Evolutionary conservation across 2,113 vertebrate species (phyloP).

Genomic region (Oryzias celebensis): DNA sequence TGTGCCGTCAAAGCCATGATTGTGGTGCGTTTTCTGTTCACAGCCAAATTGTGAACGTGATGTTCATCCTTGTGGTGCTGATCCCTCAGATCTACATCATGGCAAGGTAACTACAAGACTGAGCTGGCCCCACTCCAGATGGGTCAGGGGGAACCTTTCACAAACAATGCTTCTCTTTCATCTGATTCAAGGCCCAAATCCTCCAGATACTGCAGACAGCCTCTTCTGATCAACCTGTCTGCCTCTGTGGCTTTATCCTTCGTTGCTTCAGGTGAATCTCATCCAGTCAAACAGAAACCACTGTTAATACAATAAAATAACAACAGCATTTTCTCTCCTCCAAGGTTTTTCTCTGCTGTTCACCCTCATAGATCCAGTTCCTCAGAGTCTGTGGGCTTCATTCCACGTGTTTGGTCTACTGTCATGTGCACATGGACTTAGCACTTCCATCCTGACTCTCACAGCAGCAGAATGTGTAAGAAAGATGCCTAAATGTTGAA

Average conservation of each 20-base stretch:
- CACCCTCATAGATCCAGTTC: slow-evolving; percentile 69
- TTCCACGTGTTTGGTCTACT: slow-evolving; percentile 76
- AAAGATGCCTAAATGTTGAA: background rate
- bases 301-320: background rate
- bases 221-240: slow-evolving; percentile 74
- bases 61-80: slow-evolving; percentile 67
- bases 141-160: background rate
- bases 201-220: slow-evolving; percentile 74
- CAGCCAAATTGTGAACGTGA: slow-evolving; percentile 74
- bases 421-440: slow-evolving; percentile 77
- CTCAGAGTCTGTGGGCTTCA: slow-evolving; percentile 61
- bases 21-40: slow-evolving; percentile 14
- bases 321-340: background rate
- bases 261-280: slow-evolving; percentile 69
- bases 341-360: slow-evolving; percentile 79
- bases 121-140: slow-evolving; percentile 3
- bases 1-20: background rate
- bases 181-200: slow-evolving; percentile 63
- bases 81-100: slow-evolving; percentile 74
- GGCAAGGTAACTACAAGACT: slow-evolving; percentile 64
- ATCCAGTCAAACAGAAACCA: background rate
- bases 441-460: slow-evolving; percentile 72
- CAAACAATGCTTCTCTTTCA: slow-evolving; percentile 15
- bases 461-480: slow-evolving; percentile 79
- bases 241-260: slow-evolving; percentile 70